Evolutionary conservation across 2,113 vertebrate genomes (phyloP).

Genomic region (Hystrix cristata): DNA sequence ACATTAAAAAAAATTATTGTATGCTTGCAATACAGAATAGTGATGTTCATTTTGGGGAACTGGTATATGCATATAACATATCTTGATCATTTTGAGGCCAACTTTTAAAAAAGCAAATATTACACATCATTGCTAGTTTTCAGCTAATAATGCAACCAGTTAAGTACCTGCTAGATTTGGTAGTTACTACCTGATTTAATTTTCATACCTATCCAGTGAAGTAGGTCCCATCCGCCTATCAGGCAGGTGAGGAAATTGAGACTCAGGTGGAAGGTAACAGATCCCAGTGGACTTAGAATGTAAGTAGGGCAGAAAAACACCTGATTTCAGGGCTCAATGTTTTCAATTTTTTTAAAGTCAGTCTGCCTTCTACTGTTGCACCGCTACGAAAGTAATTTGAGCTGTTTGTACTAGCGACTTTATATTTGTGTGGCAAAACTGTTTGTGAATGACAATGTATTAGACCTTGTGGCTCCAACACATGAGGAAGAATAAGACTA

Average conservation of each 20-base stretch:
- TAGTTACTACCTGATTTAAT: neutral
- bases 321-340: neutral
- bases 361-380: neutral
- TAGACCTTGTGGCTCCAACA: neutral
- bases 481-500: slow-evolving; percentile 51
- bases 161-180: neutral
- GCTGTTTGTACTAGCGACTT: slow-evolving; percentile 68
- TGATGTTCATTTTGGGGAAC: neutral
- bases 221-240: neutral
- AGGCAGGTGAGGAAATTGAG: slow-evolving; percentile 22
- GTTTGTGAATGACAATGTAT: slow-evolving; percentile 55
- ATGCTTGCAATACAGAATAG: neutral
- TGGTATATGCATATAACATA: neutral
- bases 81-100: neutral
- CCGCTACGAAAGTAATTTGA: slow-evolving; percentile 65
- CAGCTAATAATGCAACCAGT: neutral
- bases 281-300: neutral
- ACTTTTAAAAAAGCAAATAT: slow-evolving; percentile 8
- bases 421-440: slow-evolving; percentile 59
- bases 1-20: neutral
- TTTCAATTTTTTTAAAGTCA: neutral
- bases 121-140: neutral
- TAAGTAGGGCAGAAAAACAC: neutral
- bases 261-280: neutral
- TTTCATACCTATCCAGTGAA: neutral